Conservation (phyloP, 2,797 vertebrate genomes). For the Gadopsis marmoratus region DNA sequence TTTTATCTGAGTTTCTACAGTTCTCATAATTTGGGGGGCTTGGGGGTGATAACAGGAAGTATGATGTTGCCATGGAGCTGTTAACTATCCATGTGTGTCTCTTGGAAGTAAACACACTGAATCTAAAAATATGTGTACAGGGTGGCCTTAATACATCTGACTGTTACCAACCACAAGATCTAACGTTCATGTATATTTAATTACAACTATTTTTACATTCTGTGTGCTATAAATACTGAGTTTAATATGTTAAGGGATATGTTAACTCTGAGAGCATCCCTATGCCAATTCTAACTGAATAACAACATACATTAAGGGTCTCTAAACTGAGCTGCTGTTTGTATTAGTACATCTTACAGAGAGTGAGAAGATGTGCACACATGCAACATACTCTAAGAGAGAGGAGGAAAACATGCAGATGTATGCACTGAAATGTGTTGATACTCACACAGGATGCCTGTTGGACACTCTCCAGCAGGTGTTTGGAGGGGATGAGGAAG, state of each 20-base stretch:
- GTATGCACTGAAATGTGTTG: background rate
- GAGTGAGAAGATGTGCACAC: background rate
- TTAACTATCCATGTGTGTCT: no score
- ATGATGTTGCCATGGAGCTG: background rate
- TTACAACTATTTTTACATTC: background rate
- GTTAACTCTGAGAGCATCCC: background rate
- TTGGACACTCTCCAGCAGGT: slow-evolving; percentile 92
- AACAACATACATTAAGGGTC: background rate
- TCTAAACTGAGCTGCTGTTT: background rate
- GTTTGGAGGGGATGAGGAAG: slow-evolving; percentile 95
- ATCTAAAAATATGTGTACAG: background rate
- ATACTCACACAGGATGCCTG: slow-evolving; percentile 94
- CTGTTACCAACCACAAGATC: background rate
- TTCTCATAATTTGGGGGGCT: background rate
- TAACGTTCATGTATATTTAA: background rate
- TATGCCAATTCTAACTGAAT: background rate
- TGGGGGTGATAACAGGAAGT: slow-evolving; percentile 3
- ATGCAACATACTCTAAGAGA: background rate
- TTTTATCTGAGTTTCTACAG: background rate
- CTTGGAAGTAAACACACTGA: background rate
- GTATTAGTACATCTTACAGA: no score
- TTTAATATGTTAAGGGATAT: background rate
- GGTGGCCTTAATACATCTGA: background rate
- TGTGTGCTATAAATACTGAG: background rate
- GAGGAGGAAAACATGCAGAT: background rate